Percentiles rank a stretch among this genome's conserved stretches.
Evolutionary conservation across 2,888 invertebrate species (phyloP).

Genomic region (Laspeyria flexula): DNA sequence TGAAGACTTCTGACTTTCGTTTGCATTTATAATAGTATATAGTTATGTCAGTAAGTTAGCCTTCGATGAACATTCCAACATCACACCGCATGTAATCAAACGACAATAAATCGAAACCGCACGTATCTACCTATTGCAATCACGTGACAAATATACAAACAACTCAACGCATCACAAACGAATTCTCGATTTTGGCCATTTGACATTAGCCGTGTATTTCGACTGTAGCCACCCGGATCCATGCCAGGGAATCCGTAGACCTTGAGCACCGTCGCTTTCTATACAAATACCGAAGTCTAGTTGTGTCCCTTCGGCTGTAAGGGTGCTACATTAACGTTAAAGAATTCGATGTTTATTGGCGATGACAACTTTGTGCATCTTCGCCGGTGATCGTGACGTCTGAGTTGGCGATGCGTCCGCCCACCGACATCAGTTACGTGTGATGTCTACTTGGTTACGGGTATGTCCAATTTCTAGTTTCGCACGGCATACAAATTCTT

Average conservation of each 20-base stretch:
- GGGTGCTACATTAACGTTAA: constrained; percentile 57
- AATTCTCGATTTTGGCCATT: constrained; percentile 71
- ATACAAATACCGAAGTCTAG: constrained; percentile 67
- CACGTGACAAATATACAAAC: constrained; percentile 41
- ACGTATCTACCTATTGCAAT: constrained; percentile 25
- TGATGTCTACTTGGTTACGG: constrained; percentile 77
- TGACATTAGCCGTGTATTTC: constrained; percentile 62
- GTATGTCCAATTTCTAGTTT: constrained; percentile 68
- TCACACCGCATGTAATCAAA: constrained; percentile 14
- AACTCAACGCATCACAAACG: constrained; percentile 62
- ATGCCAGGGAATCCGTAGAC: constrained; percentile 81
- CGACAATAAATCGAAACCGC: constrained; percentile 21
- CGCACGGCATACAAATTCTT: constrained; percentile 51
- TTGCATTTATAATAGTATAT: too few relatives aligned
- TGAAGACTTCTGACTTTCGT: too few relatives aligned
- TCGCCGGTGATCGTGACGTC: constrained; percentile 55
- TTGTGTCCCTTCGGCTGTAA: constrained; percentile 67
- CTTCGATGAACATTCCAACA: constrained; percentile 17
- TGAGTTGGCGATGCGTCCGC: constrained; percentile 68
- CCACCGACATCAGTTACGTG: constrained; percentile 45
- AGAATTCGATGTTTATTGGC: constrained; percentile 53
- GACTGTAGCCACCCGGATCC: constrained; percentile 64
- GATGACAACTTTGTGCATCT: constrained; percentile 52
- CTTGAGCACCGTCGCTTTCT: constrained; percentile 71
- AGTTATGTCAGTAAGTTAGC: constrained; percentile 8